Percentiles rank a stretch among this genome's conserved stretches.
Evolutionary conservation across 1,140 invertebrate genomes (phyloP).

Genomic region (Rhagoletis zephyria): DNA sequence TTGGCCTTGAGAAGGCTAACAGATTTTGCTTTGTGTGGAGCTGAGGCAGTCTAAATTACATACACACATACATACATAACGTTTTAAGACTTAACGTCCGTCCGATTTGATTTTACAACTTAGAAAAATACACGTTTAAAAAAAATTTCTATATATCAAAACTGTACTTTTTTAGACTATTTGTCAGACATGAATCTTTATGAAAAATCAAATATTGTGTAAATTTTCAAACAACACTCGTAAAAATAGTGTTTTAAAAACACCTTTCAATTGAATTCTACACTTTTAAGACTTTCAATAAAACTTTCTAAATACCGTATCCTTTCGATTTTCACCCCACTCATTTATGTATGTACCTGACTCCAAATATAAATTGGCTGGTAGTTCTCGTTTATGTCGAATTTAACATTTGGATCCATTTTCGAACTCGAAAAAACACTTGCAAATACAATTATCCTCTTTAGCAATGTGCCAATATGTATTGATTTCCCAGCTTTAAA

Average conservation of each 20-base stretch:
- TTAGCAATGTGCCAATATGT: neutral
- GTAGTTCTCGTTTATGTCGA: constrained; percentile 18
- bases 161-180: no score
- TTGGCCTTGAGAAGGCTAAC: no score
- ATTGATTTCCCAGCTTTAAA: neutral
- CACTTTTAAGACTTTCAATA: neutral
- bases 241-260: neutral
- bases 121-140: no score
- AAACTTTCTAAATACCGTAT: neutral
- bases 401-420: constrained; percentile 41
- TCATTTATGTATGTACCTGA: constrained; percentile 14
- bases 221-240: neutral
- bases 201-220: no score
- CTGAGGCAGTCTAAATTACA: no score
- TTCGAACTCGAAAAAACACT: neutral
- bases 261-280: neutral
- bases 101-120: no score
- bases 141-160: no score
- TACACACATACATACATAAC: no score
- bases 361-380: constrained; percentile 22
- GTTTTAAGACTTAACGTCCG: no score
- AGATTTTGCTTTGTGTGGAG: no score
- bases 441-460: constrained; percentile 6
- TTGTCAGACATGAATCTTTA: no score
- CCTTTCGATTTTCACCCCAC: neutral